These are phyloP conservation scores for Nomada flava DNA, from an alignment of 2,888 invertebrate genomes.

Conservation along the genomic window DNA sequence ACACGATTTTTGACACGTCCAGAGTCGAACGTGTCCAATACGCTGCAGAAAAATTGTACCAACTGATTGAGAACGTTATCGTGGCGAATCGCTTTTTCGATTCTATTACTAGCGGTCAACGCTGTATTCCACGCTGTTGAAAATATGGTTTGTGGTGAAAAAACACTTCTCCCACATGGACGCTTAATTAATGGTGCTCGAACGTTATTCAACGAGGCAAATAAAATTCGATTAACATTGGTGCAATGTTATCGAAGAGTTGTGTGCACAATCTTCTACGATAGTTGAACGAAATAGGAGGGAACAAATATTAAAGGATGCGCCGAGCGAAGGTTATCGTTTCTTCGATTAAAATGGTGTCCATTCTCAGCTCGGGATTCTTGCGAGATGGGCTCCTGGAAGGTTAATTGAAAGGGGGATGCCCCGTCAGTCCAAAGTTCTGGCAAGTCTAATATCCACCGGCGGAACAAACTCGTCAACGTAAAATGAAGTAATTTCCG, in stretches of 20 bases:
- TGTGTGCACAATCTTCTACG: too few relatives aligned
- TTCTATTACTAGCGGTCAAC: neutral
- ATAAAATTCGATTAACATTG: neutral
- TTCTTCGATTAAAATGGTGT: neutral
- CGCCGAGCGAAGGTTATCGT: neutral
- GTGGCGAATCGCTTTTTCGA: conserved; percentile 1
- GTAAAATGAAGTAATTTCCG: conserved; percentile 18
- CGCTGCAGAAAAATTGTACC: neutral
- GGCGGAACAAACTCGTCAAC: conserved; percentile 27
- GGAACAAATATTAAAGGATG: neutral
- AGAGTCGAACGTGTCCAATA: neutral
- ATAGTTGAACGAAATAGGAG: neutral
- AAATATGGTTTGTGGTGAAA: neutral
- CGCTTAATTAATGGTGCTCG: neutral
- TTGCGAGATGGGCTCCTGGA: neutral
- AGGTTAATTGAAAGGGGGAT: conserved; percentile 27
- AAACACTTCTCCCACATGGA: neutral
- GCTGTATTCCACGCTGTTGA: too few relatives aligned
- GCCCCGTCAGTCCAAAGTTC: conserved; percentile 15
- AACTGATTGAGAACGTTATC: conserved; percentile 2
- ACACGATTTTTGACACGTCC: neutral
- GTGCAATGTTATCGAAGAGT: neutral
- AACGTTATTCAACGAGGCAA: too few relatives aligned
- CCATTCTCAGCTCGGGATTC: neutral
- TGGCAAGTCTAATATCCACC: conserved; percentile 22